phyloP scores from a whole-genome alignment of 2,888 invertebrate genomes.

The Plebejus melissa region DNA sequence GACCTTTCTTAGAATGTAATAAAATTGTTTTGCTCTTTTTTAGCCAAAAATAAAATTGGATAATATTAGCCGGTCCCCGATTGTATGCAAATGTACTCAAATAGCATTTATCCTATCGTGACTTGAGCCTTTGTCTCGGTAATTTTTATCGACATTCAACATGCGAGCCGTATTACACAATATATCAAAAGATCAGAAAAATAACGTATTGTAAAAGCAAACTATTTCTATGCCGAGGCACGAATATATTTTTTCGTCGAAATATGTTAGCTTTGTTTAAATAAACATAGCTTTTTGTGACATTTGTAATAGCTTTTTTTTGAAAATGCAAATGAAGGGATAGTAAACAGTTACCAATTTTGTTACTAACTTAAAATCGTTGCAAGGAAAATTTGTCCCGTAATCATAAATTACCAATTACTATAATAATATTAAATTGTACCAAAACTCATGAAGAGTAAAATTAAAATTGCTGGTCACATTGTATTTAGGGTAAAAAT shows the following conservation, averaged over 20 bases:
- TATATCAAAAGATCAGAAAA: conserved; percentile 8
- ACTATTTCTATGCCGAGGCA: not conserved
- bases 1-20: not conserved
- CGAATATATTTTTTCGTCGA: not conserved
- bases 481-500: not conserved
- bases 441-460: not conserved
- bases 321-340: not conserved
- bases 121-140: conserved; percentile 21
- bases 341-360: not conserved
- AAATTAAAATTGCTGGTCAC: not conserved
- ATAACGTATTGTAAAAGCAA: conserved; percentile 9
- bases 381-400: no score
- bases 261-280: not conserved
- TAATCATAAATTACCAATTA: no score
- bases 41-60: not conserved
- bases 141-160: conserved; percentile 24
- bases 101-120: conserved; percentile 16
- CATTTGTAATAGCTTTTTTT: not conserved
- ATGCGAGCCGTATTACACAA: conserved; percentile 18
- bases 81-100: conserved; percentile 16
- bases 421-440: not conserved
- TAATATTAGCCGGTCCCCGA: not conserved
- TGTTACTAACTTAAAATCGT: not conserved
- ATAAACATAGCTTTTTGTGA: not conserved
- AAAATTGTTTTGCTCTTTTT: not conserved